Evolutionary conservation across 2,113 vertebrate genomes (phyloP).

Genomic region (Recurvirostra avosetta): DNA sequence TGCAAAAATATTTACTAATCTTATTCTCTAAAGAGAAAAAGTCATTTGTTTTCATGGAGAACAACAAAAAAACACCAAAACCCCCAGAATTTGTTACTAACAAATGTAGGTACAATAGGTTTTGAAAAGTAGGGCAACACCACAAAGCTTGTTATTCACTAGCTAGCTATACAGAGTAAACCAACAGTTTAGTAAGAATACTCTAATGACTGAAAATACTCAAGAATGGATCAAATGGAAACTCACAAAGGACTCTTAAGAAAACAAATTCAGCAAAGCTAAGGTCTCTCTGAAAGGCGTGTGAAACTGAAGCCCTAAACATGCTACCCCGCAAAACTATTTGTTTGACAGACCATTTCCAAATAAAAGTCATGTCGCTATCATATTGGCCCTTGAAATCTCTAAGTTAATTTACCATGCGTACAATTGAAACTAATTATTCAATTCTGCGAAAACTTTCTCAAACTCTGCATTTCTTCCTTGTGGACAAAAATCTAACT

Average conservation of each 20-base stretch:
- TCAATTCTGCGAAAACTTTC: background rate
- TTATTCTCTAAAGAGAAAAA: background rate
- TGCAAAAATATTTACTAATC: background rate
- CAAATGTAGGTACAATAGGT: background rate
- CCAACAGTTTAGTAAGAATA: background rate
- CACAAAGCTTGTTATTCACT: conserved; percentile 36
- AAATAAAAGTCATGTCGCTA: background rate
- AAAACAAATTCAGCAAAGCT: background rate
- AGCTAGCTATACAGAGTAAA: background rate
- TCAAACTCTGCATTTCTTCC: background rate
- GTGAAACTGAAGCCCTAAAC: background rate
- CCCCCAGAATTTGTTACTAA: background rate
- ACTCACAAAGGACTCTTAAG: background rate
- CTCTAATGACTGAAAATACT: background rate
- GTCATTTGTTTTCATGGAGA: background rate
- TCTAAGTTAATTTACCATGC: background rate
- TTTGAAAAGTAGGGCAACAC: conserved; percentile 5
- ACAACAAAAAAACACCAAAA: background rate
- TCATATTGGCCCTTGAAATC: background rate
- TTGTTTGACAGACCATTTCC: background rate
- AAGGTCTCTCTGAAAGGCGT: background rate
- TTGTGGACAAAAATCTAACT: background rate
- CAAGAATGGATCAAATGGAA: background rate
- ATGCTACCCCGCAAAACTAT: background rate
- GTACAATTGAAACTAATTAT: background rate